These are phyloP conservation scores for Forficula auricularia DNA, from an alignment of 1,140 invertebrate species.

Conservation along the genomic window DNA sequence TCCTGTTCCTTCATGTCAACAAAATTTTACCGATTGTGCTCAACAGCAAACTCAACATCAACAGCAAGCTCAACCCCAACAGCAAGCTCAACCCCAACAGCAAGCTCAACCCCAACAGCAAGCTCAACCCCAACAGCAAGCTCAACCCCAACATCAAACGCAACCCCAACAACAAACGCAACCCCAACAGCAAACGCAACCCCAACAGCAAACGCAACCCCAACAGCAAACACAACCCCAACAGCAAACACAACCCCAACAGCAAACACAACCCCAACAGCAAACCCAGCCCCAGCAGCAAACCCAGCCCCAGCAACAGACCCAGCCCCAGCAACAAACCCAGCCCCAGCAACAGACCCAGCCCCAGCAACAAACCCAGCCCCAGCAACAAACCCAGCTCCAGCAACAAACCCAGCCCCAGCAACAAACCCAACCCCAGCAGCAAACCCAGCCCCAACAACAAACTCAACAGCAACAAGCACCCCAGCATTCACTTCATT, in stretches of 20 bases:
- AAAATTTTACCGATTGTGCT: constrained; percentile 18
- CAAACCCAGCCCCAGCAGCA: constrained; percentile 18
- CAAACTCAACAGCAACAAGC: constrained; percentile 21
- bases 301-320: constrained; percentile 23
- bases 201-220: constrained; percentile 22
- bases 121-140: constrained; percentile 17
- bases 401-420: constrained; percentile 24
- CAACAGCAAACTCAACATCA: constrained; percentile 14
- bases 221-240: constrained; percentile 23
- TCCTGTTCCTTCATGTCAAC: constrained; percentile 6
- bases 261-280: constrained; percentile 21
- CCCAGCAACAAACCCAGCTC: constrained; percentile 32
- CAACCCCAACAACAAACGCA: constrained; percentile 25
- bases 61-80: constrained; percentile 14
- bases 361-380: constrained; percentile 32
- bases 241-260: constrained; percentile 21
- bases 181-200: constrained; percentile 21
- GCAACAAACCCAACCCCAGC: constrained; percentile 18
- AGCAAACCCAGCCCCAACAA: constrained; percentile 31
- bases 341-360: constrained; percentile 32
- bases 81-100: constrained; percentile 10
- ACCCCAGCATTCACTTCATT: constrained; percentile 22
- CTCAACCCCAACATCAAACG: constrained; percentile 17
- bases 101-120: constrained; percentile 5
- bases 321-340: constrained; percentile 32